These are phyloP conservation scores for Rutilus rutilus DNA, from an alignment of 2,113 vertebrate species.

Conservation along the genomic window DNA sequence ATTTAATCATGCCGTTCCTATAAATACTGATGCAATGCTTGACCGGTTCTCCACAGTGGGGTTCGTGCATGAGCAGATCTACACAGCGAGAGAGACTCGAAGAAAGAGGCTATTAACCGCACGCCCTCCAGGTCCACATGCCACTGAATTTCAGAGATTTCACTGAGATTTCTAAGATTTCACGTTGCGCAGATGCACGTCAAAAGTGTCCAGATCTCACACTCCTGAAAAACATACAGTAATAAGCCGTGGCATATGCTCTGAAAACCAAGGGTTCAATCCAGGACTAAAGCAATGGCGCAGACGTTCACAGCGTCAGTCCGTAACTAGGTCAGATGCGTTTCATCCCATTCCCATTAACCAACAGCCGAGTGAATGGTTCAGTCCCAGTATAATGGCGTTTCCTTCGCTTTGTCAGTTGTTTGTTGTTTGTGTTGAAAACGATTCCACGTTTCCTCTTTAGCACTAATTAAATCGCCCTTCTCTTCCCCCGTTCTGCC, in stretches of 20 bases:
- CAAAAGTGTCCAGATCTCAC: not conserved
- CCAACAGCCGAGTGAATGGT: not conserved
- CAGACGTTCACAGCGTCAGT: slow-evolving; percentile 11
- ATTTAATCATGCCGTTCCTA: not conserved
- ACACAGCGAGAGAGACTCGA: not conserved
- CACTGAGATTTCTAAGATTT: slow-evolving; percentile 28
- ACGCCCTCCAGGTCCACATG: slow-evolving; percentile 19
- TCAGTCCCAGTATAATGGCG: slow-evolving; percentile 16
- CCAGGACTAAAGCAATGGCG: not conserved
- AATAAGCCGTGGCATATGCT: not conserved
- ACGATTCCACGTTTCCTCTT: slow-evolving; percentile 50
- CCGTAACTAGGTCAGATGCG: slow-evolving; percentile 35
- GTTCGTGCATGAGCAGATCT: not conserved
- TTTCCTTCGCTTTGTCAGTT: slow-evolving; percentile 17
- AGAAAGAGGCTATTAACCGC: slow-evolving; percentile 12
- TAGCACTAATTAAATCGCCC: slow-evolving; percentile 66
- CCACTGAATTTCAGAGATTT: slow-evolving; percentile 13
- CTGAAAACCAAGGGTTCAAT: not conserved
- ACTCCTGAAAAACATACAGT: not conserved
- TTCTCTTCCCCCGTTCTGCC: slow-evolving; percentile 49
- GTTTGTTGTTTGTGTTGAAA: slow-evolving; percentile 45
- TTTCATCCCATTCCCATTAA: not conserved
- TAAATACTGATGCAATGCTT: not conserved
- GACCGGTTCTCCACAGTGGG: not conserved
- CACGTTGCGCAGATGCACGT: not conserved